A percentile compares a stretch with the other conserved stretches of the same genome.
These are phyloP conservation scores for Morpho helenor DNA, from an alignment of 2,888 invertebrate species.

Conservation along the genomic window DNA sequence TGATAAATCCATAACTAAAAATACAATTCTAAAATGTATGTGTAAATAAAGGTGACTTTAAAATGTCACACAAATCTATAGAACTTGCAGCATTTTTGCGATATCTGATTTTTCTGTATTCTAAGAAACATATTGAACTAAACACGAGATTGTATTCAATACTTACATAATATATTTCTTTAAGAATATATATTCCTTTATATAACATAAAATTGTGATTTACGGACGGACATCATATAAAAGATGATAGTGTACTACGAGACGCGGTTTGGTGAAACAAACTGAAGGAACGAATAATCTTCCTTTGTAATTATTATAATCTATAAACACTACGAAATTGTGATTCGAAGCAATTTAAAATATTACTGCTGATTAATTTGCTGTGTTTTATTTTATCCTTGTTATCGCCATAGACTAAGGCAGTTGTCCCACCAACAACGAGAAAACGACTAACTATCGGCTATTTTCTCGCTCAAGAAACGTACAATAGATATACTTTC, in stretches of 20 bases:
- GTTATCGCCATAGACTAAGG: too few relatives aligned
- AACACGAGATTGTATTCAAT: constrained; percentile 1
- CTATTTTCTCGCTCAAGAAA: too few relatives aligned
- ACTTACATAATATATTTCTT: constrained; percentile 2
- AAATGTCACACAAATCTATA: too few relatives aligned
- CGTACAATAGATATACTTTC: too few relatives aligned
- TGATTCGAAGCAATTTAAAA: constrained; percentile 79
- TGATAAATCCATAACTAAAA: too few relatives aligned
- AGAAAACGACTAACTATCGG: too few relatives aligned
- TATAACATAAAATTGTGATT: constrained; percentile 17
- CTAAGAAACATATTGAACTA: background rate
- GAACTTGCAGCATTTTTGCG: too few relatives aligned
- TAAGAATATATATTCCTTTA: constrained; percentile 4
- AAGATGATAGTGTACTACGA: constrained; percentile 62
- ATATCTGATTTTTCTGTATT: background rate
- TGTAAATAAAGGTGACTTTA: too few relatives aligned
- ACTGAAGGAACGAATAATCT: constrained; percentile 51
- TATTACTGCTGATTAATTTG: constrained; percentile 75
- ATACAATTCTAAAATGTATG: too few relatives aligned
- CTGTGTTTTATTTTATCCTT: constrained; percentile 47
- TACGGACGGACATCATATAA: constrained; percentile 40
- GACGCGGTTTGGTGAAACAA: background rate
- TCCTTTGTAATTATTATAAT: constrained; percentile 78
- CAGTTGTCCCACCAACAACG: too few relatives aligned
- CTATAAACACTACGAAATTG: constrained; percentile 78